phyloP scores from a whole-genome alignment of 2,797 vertebrate species.

The Artibeus lituratus region DNA sequence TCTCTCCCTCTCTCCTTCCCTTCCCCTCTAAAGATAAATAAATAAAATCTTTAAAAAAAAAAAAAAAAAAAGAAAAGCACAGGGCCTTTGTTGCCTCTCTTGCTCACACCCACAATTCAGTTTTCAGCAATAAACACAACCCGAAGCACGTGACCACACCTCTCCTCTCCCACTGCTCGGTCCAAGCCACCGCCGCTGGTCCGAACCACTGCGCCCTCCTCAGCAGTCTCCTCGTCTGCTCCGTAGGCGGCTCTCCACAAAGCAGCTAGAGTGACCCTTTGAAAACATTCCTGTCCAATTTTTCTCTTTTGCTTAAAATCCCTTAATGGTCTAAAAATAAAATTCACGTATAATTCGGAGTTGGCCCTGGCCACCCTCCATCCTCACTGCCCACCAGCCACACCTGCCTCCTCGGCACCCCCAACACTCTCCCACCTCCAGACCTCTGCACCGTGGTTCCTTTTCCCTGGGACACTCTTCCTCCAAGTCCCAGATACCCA shows the following conservation, averaged over 20 bases:
- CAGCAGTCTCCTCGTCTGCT: background rate
- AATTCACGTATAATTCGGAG: background rate
- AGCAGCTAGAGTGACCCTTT: background rate
- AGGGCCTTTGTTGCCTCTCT: background rate
- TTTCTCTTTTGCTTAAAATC: slow-evolving; percentile 15
- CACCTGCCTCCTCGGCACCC: background rate
- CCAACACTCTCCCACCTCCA: background rate
- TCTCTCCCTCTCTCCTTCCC: too few relatives aligned
- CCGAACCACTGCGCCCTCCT: background rate
- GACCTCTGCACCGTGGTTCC: background rate
- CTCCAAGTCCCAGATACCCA: background rate
- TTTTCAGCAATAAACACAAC: background rate
- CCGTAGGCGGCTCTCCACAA: background rate
- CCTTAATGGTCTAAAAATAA: background rate
- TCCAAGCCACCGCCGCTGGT: background rate
- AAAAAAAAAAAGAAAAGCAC: too few relatives aligned
- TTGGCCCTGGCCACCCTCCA: background rate
- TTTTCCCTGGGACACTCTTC: background rate
- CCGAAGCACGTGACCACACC: background rate
- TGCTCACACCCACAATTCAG: background rate
- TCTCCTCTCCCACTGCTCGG: background rate
- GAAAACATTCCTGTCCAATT: background rate
- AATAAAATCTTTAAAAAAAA: too few relatives aligned
- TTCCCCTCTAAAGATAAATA: too few relatives aligned
- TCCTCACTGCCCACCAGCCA: background rate